Evolutionary conservation across 2,113 vertebrate species (phyloP), one percentile per base, ranked within the genome.

Genomic region (Megalops atlanticus): DNA sequence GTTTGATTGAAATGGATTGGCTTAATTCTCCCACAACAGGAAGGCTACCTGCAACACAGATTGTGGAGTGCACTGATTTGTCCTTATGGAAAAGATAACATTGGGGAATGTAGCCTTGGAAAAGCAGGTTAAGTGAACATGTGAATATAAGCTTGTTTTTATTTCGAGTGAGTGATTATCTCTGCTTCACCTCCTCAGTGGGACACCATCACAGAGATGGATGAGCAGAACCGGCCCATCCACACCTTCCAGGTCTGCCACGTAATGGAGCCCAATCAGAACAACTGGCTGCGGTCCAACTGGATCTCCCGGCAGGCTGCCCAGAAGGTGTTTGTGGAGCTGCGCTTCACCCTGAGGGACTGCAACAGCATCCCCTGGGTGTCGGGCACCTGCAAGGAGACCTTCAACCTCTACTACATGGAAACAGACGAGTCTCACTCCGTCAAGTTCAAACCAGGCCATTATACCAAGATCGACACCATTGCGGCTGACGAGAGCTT

Each of bases 321-420:
- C 0, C 97, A 98, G 89, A 97, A 97, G 90, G 95, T 99, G 80
- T 96, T 97, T 64, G 96, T 99, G 84, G 98, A 99, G 92, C 94
- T 99, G 92, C 97, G 97, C 75, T 99, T 99, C 90, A 99, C 98
- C 0, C 92, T 99, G 86, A 93, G 98, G 82, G 98, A 99, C 90
- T 99, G 98, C 89, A 99, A 98, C 93, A 99, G 97, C 86, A 99
- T 99, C 75, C 98, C 98, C 0, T 98, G 97, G 97, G 97, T 99
- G 68, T 92, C 97, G 38, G 98, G 98, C 1, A 98, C 97, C 82
- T 99, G 98, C 89, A 99, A 99, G 88, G 98, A 99, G 89, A 99
- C 98, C 0, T 99, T 99, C 93, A 99, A 99, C 88, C 95, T 99
- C 38, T 96, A 96, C 87, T 99, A 97, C 89, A 92, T 97, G 91